Conservation (phyloP, 2,797 vertebrate genomes). For the Champsocephalus esox region DNA sequence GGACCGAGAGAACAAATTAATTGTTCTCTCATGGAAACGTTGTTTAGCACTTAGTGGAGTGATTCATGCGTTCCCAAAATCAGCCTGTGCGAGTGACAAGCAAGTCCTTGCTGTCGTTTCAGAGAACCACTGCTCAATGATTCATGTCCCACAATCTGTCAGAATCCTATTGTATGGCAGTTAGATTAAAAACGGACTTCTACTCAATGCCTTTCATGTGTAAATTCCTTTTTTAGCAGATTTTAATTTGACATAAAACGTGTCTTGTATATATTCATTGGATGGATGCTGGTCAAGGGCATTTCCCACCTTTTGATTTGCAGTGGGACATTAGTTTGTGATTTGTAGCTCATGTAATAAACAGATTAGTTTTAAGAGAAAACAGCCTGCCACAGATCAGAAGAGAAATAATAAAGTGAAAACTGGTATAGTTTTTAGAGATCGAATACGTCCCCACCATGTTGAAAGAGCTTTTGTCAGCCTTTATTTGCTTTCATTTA, state of each 20-base stretch:
- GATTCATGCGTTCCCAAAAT: slow-evolving; percentile 68
- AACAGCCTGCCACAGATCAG: too few relatives aligned
- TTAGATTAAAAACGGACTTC: slow-evolving; percentile 16
- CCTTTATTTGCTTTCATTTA: too few relatives aligned
- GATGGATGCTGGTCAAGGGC: not conserved
- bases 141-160: slow-evolving; percentile 76
- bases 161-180: slow-evolving; percentile 27
- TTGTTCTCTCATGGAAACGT: slow-evolving; percentile 74
- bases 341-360: not conserved
- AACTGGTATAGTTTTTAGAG: not conserved
- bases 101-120: slow-evolving; percentile 65
- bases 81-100: slow-evolving; percentile 68
- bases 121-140: slow-evolving; percentile 65
- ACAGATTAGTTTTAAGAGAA: too few relatives aligned
- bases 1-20: slow-evolving; percentile 66
- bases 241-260: not conserved
- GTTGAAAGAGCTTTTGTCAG: not conserved
- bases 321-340: not conserved
- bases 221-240: slow-evolving; percentile 13
- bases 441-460: not conserved
- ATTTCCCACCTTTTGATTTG: not conserved
- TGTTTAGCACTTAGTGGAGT: slow-evolving; percentile 74
- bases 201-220: slow-evolving; percentile 9
- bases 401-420: not conserved
- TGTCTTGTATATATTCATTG: not conserved